These are phyloP conservation scores for Teleogryllus oceanicus DNA, from an alignment of 2,888 invertebrate species.

Conservation along the genomic window DNA sequence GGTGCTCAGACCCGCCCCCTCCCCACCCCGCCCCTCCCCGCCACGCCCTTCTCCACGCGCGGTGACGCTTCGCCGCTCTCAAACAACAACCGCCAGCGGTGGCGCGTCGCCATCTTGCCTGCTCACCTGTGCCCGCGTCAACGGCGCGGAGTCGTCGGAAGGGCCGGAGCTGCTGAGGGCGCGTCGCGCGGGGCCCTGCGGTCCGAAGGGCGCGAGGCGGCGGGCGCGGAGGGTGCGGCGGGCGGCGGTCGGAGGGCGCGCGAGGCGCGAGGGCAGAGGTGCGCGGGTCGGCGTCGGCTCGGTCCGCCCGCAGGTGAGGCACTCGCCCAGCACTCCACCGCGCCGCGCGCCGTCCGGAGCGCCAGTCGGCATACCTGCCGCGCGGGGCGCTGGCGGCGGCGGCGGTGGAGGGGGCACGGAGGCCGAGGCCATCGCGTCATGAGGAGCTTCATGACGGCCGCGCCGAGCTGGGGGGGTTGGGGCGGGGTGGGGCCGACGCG, in stretches of 20 bases:
- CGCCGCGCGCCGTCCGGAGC: not conserved
- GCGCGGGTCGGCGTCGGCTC: not conserved
- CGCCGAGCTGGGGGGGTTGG: too few relatives aligned
- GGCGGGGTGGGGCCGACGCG: too few relatives aligned
- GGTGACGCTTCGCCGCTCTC: not conserved
- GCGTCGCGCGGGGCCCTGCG: not conserved
- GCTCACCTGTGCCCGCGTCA: not conserved
- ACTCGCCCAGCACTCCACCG: not conserved
- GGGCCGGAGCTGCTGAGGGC: not conserved
- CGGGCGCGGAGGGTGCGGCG: not conserved
- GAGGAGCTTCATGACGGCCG: not conserved
- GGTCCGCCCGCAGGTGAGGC: not conserved
- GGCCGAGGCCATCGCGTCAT: not conserved
- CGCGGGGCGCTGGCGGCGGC: not conserved
- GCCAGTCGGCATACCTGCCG: constrained; percentile 2
- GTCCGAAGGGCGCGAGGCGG: not conserved
- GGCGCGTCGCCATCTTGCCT: not conserved
- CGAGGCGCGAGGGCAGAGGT: not conserved
- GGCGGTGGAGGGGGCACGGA: not conserved
- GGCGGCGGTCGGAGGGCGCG: not conserved
- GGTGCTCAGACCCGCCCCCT: not conserved
- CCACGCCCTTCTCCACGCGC: not conserved
- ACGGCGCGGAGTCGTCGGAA: not conserved
- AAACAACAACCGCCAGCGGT: not conserved
- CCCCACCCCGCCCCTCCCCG: not conserved